Evolutionary conservation across 2,113 vertebrate species (phyloP).

Genomic region (Pao palembangensis): DNA sequence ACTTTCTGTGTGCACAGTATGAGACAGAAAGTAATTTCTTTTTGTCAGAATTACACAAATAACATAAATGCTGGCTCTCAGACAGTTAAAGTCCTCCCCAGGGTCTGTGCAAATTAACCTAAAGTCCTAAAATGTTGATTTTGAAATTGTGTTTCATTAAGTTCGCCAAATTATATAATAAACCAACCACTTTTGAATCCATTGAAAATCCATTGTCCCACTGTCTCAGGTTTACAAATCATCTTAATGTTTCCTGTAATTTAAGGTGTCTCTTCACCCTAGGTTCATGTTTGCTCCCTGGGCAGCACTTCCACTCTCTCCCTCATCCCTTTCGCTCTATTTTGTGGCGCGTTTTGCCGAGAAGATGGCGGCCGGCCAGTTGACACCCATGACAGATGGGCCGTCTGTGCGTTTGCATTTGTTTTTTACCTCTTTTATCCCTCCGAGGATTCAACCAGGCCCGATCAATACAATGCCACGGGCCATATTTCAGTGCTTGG

Average conservation of each 20-base stretch:
- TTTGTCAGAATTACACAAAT: too few relatives aligned
- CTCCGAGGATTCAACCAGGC: slow-evolving; percentile 23
- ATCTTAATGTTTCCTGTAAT: too few relatives aligned
- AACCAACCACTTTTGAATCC: too few relatives aligned
- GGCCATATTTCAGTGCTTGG: slow-evolving; percentile 9
- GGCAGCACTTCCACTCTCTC: slow-evolving; percentile 14
- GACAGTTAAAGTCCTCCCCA: too few relatives aligned
- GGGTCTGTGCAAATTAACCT: too few relatives aligned
- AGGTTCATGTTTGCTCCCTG: slow-evolving; percentile 25
- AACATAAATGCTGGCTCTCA: too few relatives aligned
- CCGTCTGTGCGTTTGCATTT: slow-evolving; percentile 25
- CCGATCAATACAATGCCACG: slow-evolving; percentile 50
- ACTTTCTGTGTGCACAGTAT: not conserved
- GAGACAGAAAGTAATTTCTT: slow-evolving; percentile 9
- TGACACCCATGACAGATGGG: slow-evolving; percentile 70
- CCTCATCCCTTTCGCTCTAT: slow-evolving; percentile 45
- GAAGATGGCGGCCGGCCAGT: slow-evolving; percentile 56
- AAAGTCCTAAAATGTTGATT: too few relatives aligned
- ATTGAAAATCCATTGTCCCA: too few relatives aligned
- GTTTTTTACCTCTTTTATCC: slow-evolving; percentile 41
- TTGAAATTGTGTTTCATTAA: too few relatives aligned
- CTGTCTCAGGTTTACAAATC: not conserved
- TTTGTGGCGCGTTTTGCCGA: slow-evolving; percentile 59
- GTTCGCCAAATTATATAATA: too few relatives aligned
- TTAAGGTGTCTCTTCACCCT: too few relatives aligned